Base-by-base conservation (phyloP, 2,888 invertebrate species). In the Augochlorella aurata region DNA sequence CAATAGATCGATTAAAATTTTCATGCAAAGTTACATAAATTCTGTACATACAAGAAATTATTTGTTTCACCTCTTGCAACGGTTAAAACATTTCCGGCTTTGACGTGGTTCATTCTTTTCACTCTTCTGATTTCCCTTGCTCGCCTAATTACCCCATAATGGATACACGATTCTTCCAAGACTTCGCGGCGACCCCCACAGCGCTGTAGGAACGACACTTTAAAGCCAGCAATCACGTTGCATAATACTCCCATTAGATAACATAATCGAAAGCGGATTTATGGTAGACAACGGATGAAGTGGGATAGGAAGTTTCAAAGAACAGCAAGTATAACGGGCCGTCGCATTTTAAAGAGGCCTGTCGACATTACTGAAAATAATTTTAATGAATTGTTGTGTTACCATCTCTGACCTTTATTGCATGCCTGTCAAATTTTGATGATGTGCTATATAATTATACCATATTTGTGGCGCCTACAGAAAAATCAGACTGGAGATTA, bases 261-360 rank as follows among this genome's bases (percentile, higher is more conserved):
- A 92, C 91, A 93, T 93, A 93, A 92, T 93, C 93, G 92, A 93
- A 93, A 92, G 91, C 90, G 91, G 92, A 93, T 93, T 93, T 93
- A 92, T 92, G 92, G 85, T 81, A 83, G 84, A 73, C 81, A 74
- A 78, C 83, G 82, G 85, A 85, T 80, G 77, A 85, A 77, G 78
- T 75, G 80, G 78, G 80, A 80, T 83, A 80, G 77, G 54, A 73
- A 83, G 77, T 77, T 84, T 78, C 69, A 8, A 75, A 75, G 83
- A 77, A 83, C 80, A 73, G 77, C 72, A 67, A 77, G 72, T 75
- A 21, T 77, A 84, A 83, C 67, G 83, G 73, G 68, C 49, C 74
- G 69, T 74, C 72, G 72, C 72, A 80, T 83, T 84, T 84, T 83
- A 80, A 77, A 63, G 67, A 63, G 38, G 29, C 38, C 9, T 21